Percentiles rank a stretch among this genome's conserved stretches.
Evolutionary conservation across 2,113 vertebrate species (phyloP).

Genomic region (Cepphus grylle): DNA sequence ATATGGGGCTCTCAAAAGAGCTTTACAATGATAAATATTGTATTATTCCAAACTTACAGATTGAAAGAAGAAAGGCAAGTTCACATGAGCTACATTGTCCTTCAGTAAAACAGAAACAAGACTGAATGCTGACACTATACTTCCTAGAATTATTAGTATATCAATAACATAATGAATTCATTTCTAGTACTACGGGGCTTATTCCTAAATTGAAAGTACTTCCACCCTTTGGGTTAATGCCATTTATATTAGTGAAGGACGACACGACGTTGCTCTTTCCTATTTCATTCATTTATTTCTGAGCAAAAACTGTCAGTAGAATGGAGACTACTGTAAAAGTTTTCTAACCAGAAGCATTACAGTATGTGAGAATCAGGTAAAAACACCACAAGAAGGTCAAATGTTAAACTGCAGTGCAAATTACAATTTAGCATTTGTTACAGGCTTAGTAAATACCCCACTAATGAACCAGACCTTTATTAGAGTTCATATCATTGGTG

Average conservation of each 20-base stretch:
- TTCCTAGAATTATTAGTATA: neutral
- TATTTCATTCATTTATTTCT: neutral
- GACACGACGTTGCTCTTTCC: neutral
- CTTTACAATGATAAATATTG: neutral
- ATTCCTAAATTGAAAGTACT: neutral
- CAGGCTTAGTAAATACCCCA: slow-evolving; percentile 1
- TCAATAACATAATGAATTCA: neutral
- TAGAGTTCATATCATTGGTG: slow-evolving; percentile 36
- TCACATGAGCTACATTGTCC: fast-evolving
- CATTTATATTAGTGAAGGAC: neutral
- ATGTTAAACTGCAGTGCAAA: slow-evolving; percentile 41
- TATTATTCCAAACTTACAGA: neutral
- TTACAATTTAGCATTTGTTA: slow-evolving; percentile 43
- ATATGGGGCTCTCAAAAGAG: neutral
- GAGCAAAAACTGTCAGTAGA: neutral
- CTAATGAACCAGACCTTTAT: slow-evolving; percentile 62
- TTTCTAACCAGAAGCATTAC: neutral
- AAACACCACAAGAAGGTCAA: slow-evolving; percentile 46
- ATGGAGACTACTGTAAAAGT: neutral
- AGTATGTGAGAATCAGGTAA: neutral
- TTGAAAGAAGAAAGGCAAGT: neutral
- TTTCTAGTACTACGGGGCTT: neutral
- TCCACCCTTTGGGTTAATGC: neutral
- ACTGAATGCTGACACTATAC: neutral
- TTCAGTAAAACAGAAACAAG: neutral